Conservation (phyloP, 2,113 vertebrate genomes). For the Apistogramma diplotaenia region DNA sequence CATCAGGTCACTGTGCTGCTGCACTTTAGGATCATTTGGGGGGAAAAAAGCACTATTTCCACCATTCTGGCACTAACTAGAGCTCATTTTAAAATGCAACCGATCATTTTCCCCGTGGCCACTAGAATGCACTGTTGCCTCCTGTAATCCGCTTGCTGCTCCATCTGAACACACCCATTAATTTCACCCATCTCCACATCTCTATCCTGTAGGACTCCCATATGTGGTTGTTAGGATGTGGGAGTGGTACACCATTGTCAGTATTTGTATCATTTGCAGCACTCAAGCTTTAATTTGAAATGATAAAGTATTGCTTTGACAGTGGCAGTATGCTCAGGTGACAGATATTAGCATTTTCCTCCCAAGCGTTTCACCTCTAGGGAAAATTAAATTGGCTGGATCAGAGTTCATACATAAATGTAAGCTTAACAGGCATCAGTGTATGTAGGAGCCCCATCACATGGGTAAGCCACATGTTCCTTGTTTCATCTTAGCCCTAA, state of each 20-base stretch:
- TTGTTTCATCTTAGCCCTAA: slow-evolving; percentile 18
- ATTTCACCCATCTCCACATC: slow-evolving; percentile 35
- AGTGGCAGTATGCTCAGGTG: slow-evolving; percentile 34
- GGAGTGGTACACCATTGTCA: slow-evolving; percentile 38
- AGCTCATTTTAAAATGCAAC: not conserved
- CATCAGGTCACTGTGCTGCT: not conserved
- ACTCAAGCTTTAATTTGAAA: slow-evolving; percentile 43
- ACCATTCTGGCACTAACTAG: not conserved
- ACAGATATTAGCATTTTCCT: slow-evolving; percentile 45
- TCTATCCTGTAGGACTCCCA: slow-evolving; percentile 30
- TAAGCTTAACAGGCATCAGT: slow-evolving; percentile 17
- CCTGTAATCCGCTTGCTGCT: slow-evolving; percentile 33
- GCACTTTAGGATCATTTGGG: not conserved
- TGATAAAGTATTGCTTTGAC: slow-evolving; percentile 45
- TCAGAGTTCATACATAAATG: slow-evolving; percentile 60
- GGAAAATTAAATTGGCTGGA: slow-evolving; percentile 40
- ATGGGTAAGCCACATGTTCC: slow-evolving; percentile 18
- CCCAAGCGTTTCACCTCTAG: slow-evolving; percentile 33
- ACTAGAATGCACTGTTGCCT: slow-evolving; percentile 69
- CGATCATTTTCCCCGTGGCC: slow-evolving; percentile 17
- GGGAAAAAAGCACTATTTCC: not conserved
- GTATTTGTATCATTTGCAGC: slow-evolving; percentile 39
- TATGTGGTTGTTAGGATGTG: slow-evolving; percentile 44
- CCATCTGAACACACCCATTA: slow-evolving; percentile 43
- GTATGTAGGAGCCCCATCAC: slow-evolving; percentile 5